These are phyloP conservation scores for Cisticola juncidis DNA, from an alignment of 2,113 vertebrate species.

Conservation along the genomic window DNA sequence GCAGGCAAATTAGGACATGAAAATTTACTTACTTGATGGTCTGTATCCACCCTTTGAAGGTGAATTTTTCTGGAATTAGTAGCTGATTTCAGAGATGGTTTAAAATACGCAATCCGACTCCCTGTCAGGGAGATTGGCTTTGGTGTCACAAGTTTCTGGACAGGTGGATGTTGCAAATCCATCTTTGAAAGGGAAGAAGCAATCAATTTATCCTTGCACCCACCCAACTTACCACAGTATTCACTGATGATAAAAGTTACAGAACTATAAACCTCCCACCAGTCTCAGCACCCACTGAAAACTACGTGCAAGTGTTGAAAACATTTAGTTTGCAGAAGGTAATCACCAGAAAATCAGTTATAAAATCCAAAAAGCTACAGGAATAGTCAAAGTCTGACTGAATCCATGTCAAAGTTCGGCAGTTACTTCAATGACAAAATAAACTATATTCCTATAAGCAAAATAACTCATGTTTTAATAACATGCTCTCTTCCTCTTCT, in stretches of 20 bases:
- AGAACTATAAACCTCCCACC: neutral
- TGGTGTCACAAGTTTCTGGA: slow-evolving; percentile 88
- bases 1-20: neutral
- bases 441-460: neutral
- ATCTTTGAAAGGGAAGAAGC: slow-evolving; percentile 75
- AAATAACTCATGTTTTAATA: neutral
- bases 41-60: slow-evolving; percentile 73
- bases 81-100: slow-evolving; percentile 86
- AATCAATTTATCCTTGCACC: neutral
- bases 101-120: slow-evolving; percentile 86
- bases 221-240: neutral
- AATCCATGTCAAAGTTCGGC: neutral
- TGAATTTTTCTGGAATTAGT: slow-evolving; percentile 71
- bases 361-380: neutral
- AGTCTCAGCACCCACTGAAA: neutral
- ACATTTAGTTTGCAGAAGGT: neutral
- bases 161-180: slow-evolving; percentile 84
- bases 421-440: neutral
- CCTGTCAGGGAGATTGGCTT: slow-evolving; percentile 73
- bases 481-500: neutral
- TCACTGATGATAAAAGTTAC: neutral
- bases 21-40: slow-evolving; percentile 71
- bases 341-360: neutral
- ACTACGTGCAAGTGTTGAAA: neutral
- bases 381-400: neutral